Evolutionary conservation across 1,140 invertebrate genomes (phyloP).

Genomic region (Ceratina australensis): DNA sequence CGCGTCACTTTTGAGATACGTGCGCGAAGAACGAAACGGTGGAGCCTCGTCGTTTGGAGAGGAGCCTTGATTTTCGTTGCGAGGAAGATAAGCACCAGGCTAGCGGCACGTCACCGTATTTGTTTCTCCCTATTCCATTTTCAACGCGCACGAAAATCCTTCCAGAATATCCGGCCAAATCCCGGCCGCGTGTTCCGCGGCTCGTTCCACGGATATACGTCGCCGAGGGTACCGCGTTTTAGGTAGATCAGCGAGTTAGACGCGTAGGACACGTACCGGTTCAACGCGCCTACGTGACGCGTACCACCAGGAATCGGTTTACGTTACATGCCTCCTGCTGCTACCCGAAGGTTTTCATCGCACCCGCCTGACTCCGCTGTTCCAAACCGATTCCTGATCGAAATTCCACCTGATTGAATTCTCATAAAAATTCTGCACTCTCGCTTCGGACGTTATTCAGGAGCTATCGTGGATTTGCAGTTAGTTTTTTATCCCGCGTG

Average conservation of each 20-base stretch:
- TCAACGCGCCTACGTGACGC: conserved; percentile 27
- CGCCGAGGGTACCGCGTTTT: conserved; percentile 27
- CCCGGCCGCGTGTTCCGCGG: conserved; percentile 36
- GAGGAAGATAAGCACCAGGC: too few species aligned
- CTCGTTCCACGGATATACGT: conserved; percentile 40
- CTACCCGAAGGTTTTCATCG: neutral
- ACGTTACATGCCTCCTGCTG: too few species aligned
- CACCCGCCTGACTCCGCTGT: neutral
- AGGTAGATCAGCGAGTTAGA: conserved; percentile 46
- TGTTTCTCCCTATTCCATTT: conserved; percentile 49
- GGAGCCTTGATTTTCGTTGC: conserved; percentile 21
- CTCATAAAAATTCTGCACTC: too few species aligned
- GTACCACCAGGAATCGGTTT: conserved; percentile 6
- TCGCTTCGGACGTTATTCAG: too few species aligned
- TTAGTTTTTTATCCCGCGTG: too few species aligned
- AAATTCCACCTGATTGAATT: neutral
- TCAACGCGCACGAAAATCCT: conserved; percentile 23
- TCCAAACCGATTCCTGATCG: neutral
- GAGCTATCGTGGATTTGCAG: too few species aligned
- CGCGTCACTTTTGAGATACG: too few species aligned
- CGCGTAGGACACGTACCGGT: conserved; percentile 27
- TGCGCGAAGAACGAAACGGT: conserved; percentile 10
- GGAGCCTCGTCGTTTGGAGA: too few species aligned
- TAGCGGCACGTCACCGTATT: conserved; percentile 31
- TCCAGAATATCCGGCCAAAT: conserved; percentile 23